Evolutionary conservation across 2,888 invertebrate genomes (phyloP), one percentile per base, ranked within the genome.

Genomic region (Acrobasis consociella): DNA sequence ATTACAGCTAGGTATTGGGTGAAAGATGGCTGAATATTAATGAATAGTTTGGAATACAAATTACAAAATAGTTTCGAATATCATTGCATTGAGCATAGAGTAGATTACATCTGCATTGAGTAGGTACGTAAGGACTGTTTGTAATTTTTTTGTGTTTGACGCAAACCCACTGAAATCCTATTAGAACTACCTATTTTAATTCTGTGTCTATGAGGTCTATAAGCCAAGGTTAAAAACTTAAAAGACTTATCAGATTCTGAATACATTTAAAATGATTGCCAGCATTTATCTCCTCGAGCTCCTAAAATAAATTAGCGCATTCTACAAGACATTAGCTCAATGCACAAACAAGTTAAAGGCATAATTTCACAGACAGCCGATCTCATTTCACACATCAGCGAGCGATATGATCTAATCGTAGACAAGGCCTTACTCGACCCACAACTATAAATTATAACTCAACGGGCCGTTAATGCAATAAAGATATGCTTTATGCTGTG

Each of bases 361-460:
- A 13, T 46, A 46, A 46, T 46, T 46, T 46, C 46, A 46, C 46
- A 46, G 31, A 22, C 52, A 10, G 8, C 31, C 31, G 52, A 52
- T 52, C 39, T 55, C 39, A 16, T 55, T 55, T 55, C 55, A 55
- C 55, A 55, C 55, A 55, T 55, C 55, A 55, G 10, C 55, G 55
- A 11, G 39, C 55, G 55, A 55, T 55, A 55, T 55, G 55, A 55
- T 55, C 55, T 55, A 55, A 55, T 55, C 55, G 15, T 11, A 55
- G 55, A 55, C 38, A 55, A 55, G 55, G 38, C 39, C 55, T 55
- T n/a, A 52, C 16, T 55, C 10, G 38, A 39, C 55, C 55, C n/a
- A 16, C 39, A 39, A 39, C 38, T 39, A 55, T 55, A 38, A 55
- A 39, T 55, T 55, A 55, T 55, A 39, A 55, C 16, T 16, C 10